phyloP scores from a whole-genome alignment of 2,113 vertebrate species.

The Oostethus manadensis region DNA sequence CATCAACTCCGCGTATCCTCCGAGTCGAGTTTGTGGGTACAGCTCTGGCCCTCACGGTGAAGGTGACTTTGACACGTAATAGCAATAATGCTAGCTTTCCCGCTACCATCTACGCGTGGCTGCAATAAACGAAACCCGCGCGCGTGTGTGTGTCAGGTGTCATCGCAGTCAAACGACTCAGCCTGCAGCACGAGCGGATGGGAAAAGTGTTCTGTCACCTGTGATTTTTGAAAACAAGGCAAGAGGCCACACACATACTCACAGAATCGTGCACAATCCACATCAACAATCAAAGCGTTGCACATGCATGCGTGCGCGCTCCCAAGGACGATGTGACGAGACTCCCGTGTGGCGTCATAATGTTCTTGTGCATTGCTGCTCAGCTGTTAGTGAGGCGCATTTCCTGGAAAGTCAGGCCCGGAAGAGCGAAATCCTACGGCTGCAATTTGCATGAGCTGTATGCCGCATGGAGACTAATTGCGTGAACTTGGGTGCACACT shows the following conservation, averaged over 20 bases:
- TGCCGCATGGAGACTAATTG: constrained; percentile 17
- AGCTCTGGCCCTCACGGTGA: constrained; percentile 42
- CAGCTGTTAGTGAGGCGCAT: constrained; percentile 24
- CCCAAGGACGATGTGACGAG: constrained; percentile 20
- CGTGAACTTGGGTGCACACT: constrained; percentile 30
- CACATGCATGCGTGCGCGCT: constrained; percentile 14
- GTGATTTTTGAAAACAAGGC: constrained; percentile 73
- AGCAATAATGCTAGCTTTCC: constrained; percentile 66
- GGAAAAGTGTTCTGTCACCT: constrained; percentile 80
- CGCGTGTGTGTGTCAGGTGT: constrained; percentile 72
- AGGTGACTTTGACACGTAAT: constrained; percentile 79
- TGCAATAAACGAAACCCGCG: constrained; percentile 72
- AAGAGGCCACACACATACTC: constrained; percentile 48
- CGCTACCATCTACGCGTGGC: constrained; percentile 68
- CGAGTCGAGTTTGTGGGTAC: not conserved
- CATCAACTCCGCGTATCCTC: not conserved
- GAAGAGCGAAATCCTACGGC: constrained; percentile 18
- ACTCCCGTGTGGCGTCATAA: constrained; percentile 42
- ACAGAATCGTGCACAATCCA: constrained; percentile 2
- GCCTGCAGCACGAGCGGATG: constrained; percentile 41
- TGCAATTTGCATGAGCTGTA: constrained; percentile 31
- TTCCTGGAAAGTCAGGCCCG: constrained; percentile 22
- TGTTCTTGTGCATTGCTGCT: constrained; percentile 43
- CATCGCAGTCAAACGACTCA: constrained; percentile 75
- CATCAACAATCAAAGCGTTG: constrained; percentile 14